Evolutionary conservation across 2,888 invertebrate species (phyloP), one percentile per base, ranked within the genome.

Genomic region (Drosophila paracracens): DNA sequence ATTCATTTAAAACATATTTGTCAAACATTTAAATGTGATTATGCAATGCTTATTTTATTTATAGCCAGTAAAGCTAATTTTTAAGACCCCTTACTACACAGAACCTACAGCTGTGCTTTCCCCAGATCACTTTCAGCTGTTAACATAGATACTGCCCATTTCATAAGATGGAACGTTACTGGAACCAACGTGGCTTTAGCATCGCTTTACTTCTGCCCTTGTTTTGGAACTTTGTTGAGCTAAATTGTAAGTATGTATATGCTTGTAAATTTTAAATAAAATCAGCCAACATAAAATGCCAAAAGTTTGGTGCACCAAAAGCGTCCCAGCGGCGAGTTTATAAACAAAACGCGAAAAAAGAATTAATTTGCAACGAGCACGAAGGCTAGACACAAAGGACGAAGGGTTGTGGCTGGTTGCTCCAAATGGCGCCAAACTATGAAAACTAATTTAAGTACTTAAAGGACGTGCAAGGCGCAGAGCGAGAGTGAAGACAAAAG

Each of bases 381-480:
- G 35, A 36, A 38, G 21, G 16, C 2, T 4, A 29, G 35, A 27
- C 6, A 13, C 38, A 40, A 16, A 10, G 8, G 43, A 10, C 5
- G 21, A 25, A 27, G 50, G 54, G 38, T 11, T 46, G 31, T 31
- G 46, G 58, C 57, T 46, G 53, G 13, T 53, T 63, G 40, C 56
- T 53, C 66, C 71, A 76, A 76, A 76, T 71, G 76, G 74, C 67
- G 78, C 69, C 77, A 81, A 84, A 87, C 81, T 85, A 85, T 85
- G 88, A 87, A 87, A 85, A 85, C 88, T 85, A 84, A 82, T 85
- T 85, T 85, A 87, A 84, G 76, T 84, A 81, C 79, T 87, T 87
- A 77, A 76, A 71, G 65, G 70, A 61, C 62, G 72, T 59, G 70
- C 65, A 46, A 36, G 43, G 52, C 27, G 57, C 43, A 52, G 51